Conservation (phyloP, 2,113 vertebrate species). For the Cebidichthys violaceus region DNA sequence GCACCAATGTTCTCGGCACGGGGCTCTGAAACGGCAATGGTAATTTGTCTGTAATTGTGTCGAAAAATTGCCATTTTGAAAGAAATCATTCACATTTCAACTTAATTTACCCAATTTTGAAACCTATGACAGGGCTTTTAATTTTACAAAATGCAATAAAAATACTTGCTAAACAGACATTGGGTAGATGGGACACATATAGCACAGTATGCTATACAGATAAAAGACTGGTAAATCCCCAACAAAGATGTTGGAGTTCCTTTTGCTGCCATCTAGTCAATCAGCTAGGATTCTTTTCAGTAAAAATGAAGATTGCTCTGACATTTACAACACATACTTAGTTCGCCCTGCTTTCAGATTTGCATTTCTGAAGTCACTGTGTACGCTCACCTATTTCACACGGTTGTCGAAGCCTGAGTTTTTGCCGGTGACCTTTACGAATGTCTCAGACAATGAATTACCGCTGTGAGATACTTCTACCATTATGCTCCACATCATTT, state of each 20-base stretch:
- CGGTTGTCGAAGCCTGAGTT: slow-evolving; percentile 43
- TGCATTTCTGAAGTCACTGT: slow-evolving; percentile 54
- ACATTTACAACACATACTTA: slow-evolving; percentile 67
- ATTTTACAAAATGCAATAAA: not conserved
- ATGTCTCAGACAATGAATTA: slow-evolving; percentile 48
- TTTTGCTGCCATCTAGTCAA: slow-evolving; percentile 17
- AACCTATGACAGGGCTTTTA: not conserved
- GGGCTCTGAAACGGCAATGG: not conserved
- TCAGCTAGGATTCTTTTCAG: slow-evolving; percentile 19
- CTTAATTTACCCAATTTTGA: slow-evolving; percentile 2
- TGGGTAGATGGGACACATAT: not conserved
- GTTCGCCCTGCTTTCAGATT: slow-evolving; percentile 39
- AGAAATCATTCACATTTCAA: not conserved
- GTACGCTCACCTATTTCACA: slow-evolving; percentile 35
- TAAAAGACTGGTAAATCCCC: not conserved
- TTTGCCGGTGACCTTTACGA: slow-evolving; percentile 66
- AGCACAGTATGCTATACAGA: not conserved
- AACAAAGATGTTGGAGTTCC: slow-evolving; percentile 2
- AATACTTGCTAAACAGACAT: not conserved
- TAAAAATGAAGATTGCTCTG: slow-evolving; percentile 59
- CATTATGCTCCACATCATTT: slow-evolving; percentile 25
- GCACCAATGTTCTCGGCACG: not conserved
- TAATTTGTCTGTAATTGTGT: slow-evolving; percentile 3
- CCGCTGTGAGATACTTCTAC: slow-evolving; percentile 35
- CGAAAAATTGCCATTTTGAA: not conserved